A percentile compares a stretch with the other conserved stretches of the same genome.
Conservation (phyloP, 2,113 vertebrate species). For the Motacilla tschutschensis region DNA sequence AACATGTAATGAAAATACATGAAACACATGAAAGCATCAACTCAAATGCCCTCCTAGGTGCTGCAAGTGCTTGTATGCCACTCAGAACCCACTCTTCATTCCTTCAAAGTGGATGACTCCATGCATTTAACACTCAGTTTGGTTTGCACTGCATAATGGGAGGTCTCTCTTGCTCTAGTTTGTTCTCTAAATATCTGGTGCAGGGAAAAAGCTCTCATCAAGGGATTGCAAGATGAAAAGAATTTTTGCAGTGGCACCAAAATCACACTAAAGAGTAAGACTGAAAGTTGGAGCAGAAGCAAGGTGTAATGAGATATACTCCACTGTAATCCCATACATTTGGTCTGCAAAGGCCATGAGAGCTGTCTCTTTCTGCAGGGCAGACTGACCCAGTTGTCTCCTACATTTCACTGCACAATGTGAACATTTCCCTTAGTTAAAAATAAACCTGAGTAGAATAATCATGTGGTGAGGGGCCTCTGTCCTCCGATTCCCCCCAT, state of each 20-base stretch:
- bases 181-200: not conserved
- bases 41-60: not conserved
- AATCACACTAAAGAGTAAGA: not conserved
- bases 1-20: not conserved
- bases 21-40: not conserved
- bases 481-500: not conserved
- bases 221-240: not conserved
- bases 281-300: not conserved
- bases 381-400: conserved; percentile 9
- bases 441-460: conserved; percentile 16
- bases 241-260: not conserved
- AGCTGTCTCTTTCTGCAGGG: not conserved
- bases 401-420: not conserved
- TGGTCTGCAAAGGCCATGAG: not conserved
- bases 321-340: not conserved
- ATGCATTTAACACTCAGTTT: not conserved
- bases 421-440: conserved; percentile 12
- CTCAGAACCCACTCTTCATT: not conserved
- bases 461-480: not conserved
- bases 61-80: not conserved
- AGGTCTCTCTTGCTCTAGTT: not conserved
- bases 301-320: not conserved
- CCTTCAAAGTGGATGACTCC: not conserved
- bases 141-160: not conserved
- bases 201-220: not conserved